Evolutionary conservation across 2,113 vertebrate species (phyloP), one percentile per base, ranked within the genome.

Genomic region (Sisor rabdophorus): DNA sequence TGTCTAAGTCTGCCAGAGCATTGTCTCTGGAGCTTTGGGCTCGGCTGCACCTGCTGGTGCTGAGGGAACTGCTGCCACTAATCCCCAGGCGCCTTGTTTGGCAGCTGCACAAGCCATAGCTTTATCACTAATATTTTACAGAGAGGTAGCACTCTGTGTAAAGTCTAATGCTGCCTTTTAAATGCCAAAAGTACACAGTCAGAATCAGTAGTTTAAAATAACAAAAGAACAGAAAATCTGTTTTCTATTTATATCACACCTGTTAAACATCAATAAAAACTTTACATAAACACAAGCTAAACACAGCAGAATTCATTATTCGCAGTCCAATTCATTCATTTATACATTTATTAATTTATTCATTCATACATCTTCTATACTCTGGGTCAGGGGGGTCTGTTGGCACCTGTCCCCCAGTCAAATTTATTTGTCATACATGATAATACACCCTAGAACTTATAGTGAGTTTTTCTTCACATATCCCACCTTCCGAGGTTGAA

Each of bases 21-120:
- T 79, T 82, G 77, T 82, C 77, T 82, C 77, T 76, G 32, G 60
- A 75, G 77, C 22, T 47, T 59, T 61, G 69, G 60, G 68, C 68
- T 54, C 22, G 50, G 13, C 77, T 73, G 56, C 68, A 79, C 73
- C 77, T 82, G 80, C 68, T 75, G 72, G 63, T 58, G 50, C 61
- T 55, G 22, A 54, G 77, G 70, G 73, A 82, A 59, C 60, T 65
- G 69, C 54, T 67, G 73, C 68, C 48, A 13, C 56, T 82, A 79
- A 79, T 82, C 77, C 77, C 65, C 71, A 44, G 65, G 58, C 71
- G 71, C 30, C 68, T 56, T 69, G 71, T 55, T 76, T 72, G 77
- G 60, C 81, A 79, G 47, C 60, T 69, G 52, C 65, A 60, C 32
- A 58, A 60, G 56, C 47, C 4, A 26, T 54, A 40, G 56, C 76